Percentiles rank a stretch among this genome's conserved stretches.
Evolutionary conservation across 2,888 invertebrate species (phyloP).

Genomic region (Hemithea aestivaria): DNA sequence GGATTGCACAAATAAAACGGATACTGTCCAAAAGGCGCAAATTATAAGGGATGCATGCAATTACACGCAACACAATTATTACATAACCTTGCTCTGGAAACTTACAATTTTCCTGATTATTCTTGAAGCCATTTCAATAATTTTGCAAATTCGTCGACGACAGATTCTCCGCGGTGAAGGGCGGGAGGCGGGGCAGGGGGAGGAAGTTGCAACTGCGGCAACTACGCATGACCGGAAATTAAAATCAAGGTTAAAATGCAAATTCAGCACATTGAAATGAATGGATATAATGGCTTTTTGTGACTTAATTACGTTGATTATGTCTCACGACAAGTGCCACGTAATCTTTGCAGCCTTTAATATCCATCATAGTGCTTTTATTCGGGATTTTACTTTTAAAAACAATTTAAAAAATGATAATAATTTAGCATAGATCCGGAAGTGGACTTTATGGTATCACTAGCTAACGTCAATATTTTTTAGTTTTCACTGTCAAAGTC

Average conservation of each 20-base stretch:
- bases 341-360: no score
- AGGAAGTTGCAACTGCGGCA: constrained; percentile 57
- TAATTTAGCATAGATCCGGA: no score
- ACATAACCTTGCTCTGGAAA: constrained; percentile 54
- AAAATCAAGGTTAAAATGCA: constrained; percentile 39
- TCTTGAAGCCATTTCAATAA: constrained; percentile 76
- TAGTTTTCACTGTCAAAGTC: no score
- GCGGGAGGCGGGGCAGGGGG: constrained; percentile 44
- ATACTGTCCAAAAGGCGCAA: constrained; percentile 35
- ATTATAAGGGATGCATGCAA: constrained; percentile 52
- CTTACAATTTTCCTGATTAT: constrained; percentile 78
- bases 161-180: constrained; percentile 57
- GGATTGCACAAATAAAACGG: constrained; percentile 56
- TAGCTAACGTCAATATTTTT: no score
- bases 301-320: no score
- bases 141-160: constrained; percentile 58
- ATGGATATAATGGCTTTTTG: no score
- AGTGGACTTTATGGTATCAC: no score
- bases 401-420: no score
- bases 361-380: no score
- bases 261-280: no score
- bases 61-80: constrained; percentile 38
- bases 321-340: no score
- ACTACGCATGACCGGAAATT: constrained; percentile 76
- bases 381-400: no score